These are phyloP conservation scores for Parasteatoda lunata DNA, from an alignment of 2,888 invertebrate genomes.

Conservation along the genomic window DNA sequence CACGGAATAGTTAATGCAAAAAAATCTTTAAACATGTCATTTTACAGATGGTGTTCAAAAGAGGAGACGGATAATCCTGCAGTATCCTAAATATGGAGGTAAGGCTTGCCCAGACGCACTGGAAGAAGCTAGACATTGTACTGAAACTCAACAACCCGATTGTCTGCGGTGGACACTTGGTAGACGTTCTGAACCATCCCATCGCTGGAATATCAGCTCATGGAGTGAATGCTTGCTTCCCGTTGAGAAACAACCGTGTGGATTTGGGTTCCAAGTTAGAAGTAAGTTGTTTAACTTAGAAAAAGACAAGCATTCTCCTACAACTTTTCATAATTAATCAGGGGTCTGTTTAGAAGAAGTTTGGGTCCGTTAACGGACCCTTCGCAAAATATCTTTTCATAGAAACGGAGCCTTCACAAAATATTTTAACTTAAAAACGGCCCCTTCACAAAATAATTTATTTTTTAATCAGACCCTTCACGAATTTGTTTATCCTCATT, in stretches of 20 bases:
- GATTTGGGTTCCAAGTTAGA: constrained; percentile 59
- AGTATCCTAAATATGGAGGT: constrained; percentile 78
- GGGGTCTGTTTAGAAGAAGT: too few species aligned
- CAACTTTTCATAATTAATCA: not conserved
- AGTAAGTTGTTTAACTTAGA: constrained; percentile 15
- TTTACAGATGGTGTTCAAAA: constrained; percentile 31
- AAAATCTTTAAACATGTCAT: too few species aligned
- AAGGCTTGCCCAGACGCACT: constrained; percentile 74
- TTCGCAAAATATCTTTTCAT: too few species aligned
- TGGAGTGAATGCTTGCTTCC: constrained; percentile 56
- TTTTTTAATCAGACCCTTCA: too few species aligned
- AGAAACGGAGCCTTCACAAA: too few species aligned
- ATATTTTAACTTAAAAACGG: too few species aligned
- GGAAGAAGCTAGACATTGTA: constrained; percentile 48
- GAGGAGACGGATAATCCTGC: constrained; percentile 76
- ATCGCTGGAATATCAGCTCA: constrained; percentile 22
- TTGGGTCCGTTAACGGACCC: too few species aligned
- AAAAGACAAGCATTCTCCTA: not conserved
- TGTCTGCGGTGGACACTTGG: constrained; percentile 8
- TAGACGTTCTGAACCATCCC: not conserved
- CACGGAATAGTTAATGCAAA: too few species aligned
- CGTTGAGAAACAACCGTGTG: constrained; percentile 29
- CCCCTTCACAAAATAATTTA: too few species aligned
- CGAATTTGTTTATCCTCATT: too few species aligned
- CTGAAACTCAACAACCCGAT: not conserved